Evolutionary conservation across 1,140 invertebrate species (phyloP).

Genomic region (Copidosoma floridanum): DNA sequence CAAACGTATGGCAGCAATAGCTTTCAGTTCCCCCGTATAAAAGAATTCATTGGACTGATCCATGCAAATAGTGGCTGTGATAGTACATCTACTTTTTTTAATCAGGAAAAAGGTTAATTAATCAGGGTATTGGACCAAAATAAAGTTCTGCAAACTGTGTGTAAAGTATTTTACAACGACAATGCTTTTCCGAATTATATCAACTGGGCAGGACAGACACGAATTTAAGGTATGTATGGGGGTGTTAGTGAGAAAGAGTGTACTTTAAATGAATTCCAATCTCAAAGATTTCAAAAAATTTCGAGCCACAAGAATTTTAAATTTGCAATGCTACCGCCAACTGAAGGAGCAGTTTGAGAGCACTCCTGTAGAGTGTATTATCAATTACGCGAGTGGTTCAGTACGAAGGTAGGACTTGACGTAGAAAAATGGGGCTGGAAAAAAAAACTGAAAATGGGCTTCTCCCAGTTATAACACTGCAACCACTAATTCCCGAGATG

Average conservation of each 20-base stretch:
- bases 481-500: neutral
- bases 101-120: conserved; percentile 39
- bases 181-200: neutral
- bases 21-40: too few relatives aligned
- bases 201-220: neutral
- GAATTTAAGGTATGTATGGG: neutral
- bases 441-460: neutral
- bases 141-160: too few relatives aligned
- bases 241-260: neutral
- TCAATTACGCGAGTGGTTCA: conserved; percentile 24
- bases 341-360: conserved; percentile 16
- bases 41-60: conserved; percentile 42
- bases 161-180: neutral
- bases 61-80: conserved; percentile 47
- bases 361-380: conserved; percentile 21
- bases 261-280: neutral
- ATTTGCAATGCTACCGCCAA: conserved; percentile 29
- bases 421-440: neutral
- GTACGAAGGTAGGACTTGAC: too few relatives aligned
- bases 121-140: conserved; percentile 29
- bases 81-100: conserved; percentile 44
- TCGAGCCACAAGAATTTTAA: too few relatives aligned
- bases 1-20: too few relatives aligned
- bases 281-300: neutral
- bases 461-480: neutral